A percentile compares a stretch with the other conserved stretches of the same genome.
These are phyloP conservation scores for Morpho deidamia DNA, from an alignment of 2,888 invertebrate genomes.

Conservation along the genomic window DNA sequence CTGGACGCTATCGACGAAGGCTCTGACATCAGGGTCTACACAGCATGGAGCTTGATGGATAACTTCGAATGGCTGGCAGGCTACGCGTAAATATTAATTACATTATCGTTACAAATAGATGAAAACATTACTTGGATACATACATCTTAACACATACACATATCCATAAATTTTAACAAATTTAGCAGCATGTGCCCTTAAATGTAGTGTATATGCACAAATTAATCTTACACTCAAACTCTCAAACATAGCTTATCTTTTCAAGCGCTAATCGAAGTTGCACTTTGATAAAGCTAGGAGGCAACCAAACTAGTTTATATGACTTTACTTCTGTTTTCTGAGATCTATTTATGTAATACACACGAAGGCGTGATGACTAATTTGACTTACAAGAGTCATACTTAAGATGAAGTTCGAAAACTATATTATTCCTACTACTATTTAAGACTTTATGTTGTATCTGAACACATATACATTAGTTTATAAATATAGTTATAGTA, in stretches of 20 bases:
- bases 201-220: not conserved
- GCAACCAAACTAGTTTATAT: too few species aligned
- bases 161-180: not conserved
- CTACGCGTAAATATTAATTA: conserved; percentile 53
- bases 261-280: not conserved
- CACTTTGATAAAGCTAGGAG: too few species aligned
- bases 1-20: conserved; percentile 54
- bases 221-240: not conserved
- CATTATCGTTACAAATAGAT: not conserved
- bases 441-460: too few species aligned
- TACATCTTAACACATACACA: not conserved
- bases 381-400: too few species aligned
- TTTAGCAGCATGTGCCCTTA: not conserved
- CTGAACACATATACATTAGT: too few species aligned
- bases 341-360: too few species aligned
- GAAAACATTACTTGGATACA: not conserved
- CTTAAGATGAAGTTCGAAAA: too few species aligned
- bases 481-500: too few species aligned
- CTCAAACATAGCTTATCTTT: not conserved
- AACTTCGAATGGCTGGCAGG: conserved; percentile 79
- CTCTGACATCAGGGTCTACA: conserved; percentile 63
- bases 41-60: conserved; percentile 79
- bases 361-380: too few species aligned
- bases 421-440: too few species aligned
- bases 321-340: too few species aligned